Conservation (phyloP, 2,888 invertebrate genomes). For the Cryptophagus acutangulus region DNA sequence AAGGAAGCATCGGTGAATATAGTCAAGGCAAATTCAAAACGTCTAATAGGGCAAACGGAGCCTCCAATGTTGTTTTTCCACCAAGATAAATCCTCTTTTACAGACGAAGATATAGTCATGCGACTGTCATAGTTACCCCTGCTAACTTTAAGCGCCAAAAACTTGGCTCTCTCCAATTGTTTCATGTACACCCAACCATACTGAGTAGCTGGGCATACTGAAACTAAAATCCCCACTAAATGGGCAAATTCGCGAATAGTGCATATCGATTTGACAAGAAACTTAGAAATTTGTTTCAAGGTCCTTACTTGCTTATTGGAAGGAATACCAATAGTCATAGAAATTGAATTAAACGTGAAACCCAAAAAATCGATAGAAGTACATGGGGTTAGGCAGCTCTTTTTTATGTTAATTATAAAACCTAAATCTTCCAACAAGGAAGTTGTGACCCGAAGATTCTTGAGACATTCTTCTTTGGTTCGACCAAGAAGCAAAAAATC, state of each 20-base stretch:
- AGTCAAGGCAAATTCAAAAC: constrained; percentile 15
- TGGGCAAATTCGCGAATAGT: constrained; percentile 5
- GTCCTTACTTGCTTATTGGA: too few relatives aligned
- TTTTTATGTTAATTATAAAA: constrained; percentile 22
- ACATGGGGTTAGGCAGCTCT: constrained; percentile 15
- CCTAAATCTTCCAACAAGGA: constrained; percentile 17
- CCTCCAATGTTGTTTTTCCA: constrained; percentile 14
- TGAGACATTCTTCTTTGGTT: constrained; percentile 10
- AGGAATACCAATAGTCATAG: not conserved
- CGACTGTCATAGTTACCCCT: constrained; percentile 7
- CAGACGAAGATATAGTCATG: constrained; percentile 3
- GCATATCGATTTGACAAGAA: too few relatives aligned
- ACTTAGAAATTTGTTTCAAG: too few relatives aligned
- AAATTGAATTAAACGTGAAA: constrained; percentile 13
- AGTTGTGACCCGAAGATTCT: constrained; percentile 2
- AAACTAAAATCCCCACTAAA: constrained; percentile 8
- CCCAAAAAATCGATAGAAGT: constrained; percentile 18
- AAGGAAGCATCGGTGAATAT: constrained; percentile 28
- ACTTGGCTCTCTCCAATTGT: constrained; percentile 10
- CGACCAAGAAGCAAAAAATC: constrained; percentile 20
- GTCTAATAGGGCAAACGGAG: constrained; percentile 6
- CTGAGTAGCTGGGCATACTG: constrained; percentile 10
- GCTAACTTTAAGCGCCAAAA: constrained; percentile 4
- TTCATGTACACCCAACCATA: constrained; percentile 12
- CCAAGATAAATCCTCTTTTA: constrained; percentile 15